A percentile compares a stretch with the other conserved stretches of the same genome.
Conservation (phyloP, 2,113 vertebrate species). For the Callopanchax toddi region DNA sequence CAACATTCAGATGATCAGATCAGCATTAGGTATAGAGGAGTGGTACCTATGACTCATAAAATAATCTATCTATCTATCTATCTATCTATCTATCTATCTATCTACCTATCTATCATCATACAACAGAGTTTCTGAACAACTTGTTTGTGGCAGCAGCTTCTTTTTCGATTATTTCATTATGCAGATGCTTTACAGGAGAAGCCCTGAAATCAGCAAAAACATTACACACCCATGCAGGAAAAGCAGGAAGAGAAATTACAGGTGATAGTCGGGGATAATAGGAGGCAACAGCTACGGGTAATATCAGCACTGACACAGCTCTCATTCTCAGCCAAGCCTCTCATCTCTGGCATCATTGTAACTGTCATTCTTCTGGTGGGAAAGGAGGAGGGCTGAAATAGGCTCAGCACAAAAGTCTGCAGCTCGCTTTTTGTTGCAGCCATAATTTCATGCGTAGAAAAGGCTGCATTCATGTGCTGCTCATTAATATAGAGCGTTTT, state of each 20-base stretch:
- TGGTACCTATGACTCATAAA: no score
- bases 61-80: neutral
- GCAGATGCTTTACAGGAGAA: constrained; percentile 26
- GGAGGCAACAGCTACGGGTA: constrained; percentile 27
- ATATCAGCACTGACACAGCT: constrained; percentile 34
- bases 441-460: constrained; percentile 28
- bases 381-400: constrained; percentile 24
- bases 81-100: neutral
- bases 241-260: constrained; percentile 34
- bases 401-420: constrained; percentile 20
- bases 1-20: no score
- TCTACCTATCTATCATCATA: neutral
- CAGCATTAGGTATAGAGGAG: no score
- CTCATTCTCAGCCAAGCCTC: constrained; percentile 33
- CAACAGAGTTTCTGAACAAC: constrained; percentile 17
- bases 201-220: constrained; percentile 36
- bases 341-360: constrained; percentile 30
- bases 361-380: constrained; percentile 28
- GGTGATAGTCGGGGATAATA: constrained; percentile 34
- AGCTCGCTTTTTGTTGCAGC: constrained; percentile 12
- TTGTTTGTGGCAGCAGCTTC: constrained; percentile 14
- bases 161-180: constrained; percentile 52
- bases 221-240: constrained; percentile 28
- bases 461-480: constrained; percentile 4
- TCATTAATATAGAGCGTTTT: constrained; percentile 20